Conservation (phyloP, 2,797 vertebrate genomes). For the Sebastes nivosus region DNA sequence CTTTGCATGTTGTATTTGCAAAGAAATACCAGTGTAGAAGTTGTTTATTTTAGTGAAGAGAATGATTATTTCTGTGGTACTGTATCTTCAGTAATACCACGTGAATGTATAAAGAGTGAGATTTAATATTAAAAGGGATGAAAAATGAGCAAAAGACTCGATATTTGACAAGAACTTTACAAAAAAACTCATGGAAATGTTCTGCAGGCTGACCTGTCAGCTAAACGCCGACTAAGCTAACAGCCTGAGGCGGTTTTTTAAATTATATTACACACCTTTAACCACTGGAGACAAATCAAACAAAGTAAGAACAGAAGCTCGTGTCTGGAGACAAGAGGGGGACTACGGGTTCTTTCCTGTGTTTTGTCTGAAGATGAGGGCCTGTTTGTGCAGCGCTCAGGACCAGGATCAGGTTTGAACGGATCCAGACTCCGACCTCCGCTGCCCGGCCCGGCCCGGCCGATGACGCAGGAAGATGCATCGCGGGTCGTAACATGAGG, state of each 20-base stretch:
- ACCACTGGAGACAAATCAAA: slow-evolving; percentile 29
- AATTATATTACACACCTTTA: slow-evolving; percentile 18
- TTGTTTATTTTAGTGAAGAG: neutral
- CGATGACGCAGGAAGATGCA: slow-evolving; percentile 63
- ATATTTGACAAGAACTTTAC: neutral
- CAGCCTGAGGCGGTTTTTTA: slow-evolving; percentile 4
- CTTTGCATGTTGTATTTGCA: neutral
- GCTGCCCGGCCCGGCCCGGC: neutral
- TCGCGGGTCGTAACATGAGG: slow-evolving; percentile 60
- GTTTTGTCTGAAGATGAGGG: slow-evolving; percentile 54
- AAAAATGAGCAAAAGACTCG: neutral
- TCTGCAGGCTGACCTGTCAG: neutral
- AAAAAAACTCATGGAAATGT: neutral
- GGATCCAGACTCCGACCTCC: slow-evolving; percentile 46
- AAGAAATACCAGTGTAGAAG: neutral
- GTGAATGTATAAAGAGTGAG: neutral
- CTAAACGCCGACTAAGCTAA: neutral
- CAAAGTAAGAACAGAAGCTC: slow-evolving; percentile 21
- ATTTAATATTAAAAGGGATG: neutral
- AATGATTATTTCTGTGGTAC: neutral
- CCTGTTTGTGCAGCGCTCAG: slow-evolving; percentile 44
- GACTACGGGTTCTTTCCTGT: slow-evolving; percentile 39
- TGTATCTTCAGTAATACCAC: neutral
- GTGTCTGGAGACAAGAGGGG: slow-evolving; percentile 6
- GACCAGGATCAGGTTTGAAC: slow-evolving; percentile 14